Evolutionary conservation across 2,113 vertebrate genomes (phyloP), one percentile per base, ranked within the genome.

Genomic region (Podocnemis expansa): DNA sequence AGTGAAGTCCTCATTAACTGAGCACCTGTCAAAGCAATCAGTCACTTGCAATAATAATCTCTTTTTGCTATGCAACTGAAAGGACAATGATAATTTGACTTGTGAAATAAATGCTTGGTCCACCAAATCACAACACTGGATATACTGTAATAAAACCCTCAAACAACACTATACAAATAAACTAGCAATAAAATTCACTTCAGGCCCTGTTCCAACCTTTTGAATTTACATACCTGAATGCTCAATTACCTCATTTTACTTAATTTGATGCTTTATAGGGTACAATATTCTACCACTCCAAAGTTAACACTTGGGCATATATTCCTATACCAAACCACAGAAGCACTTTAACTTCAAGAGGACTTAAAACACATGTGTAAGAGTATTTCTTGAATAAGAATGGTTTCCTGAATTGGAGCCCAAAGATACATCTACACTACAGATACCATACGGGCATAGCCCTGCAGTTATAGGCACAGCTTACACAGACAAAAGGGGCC

Each of bases 11-110:
- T 97, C 95, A 86, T 96, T 95, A 95, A 80, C 79, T n/a, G 76
- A 96, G 89, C 90, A 97, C 93, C 96, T 98, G 97, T 93, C 97
- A 96, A 96, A 97, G 87, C 81, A 91, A 97, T 94, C 91, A 95
- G 82, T 58, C 91, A 93, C 82, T 94, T 93, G 41, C 87, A 91
- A 92, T 96, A 97, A 90, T 93, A 96, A 95, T 91, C 94, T 92
- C 78, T 91, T 78, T 78, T 70, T 88, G 87, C 90, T 84, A 41
- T 0, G 38, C 79, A 80, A 94, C 89, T 79, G 79, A 95, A 95
- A 91, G 92, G 94, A 94, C 60, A 85, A 91, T 94, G 95, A 96
- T 85, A 96, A 95, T 58, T 93, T 83, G 49, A 91, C 67, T 92
- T 95, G 88, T 92, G 89, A 86, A 95, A 95, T 67, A 95, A 96